Percentiles rank a stretch among this genome's conserved stretches.
These are phyloP conservation scores for Eriocheir sinensis DNA, from an alignment of 1,140 invertebrate genomes.

Conservation along the genomic window DNA sequence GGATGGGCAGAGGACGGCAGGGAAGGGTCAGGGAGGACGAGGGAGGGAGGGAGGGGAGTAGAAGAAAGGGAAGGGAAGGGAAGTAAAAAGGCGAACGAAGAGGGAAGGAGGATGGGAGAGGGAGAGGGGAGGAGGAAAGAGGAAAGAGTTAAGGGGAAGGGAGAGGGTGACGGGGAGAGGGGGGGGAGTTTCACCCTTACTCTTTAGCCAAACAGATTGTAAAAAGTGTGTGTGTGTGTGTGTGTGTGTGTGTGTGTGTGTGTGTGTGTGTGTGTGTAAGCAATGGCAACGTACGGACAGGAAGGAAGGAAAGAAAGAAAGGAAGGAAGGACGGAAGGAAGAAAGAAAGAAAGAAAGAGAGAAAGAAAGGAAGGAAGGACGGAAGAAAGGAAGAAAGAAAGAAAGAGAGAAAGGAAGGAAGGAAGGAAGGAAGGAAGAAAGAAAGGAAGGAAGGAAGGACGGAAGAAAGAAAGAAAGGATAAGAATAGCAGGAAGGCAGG, in stretches of 20 bases:
- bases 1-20: too few species aligned
- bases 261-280: not conserved
- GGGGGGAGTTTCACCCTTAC: not conserved
- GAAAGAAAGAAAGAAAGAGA: slow-evolving; percentile 3
- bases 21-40: not conserved
- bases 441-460: not conserved
- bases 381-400: slow-evolving; percentile 16
- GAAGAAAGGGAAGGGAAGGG: not conserved
- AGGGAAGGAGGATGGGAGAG: not conserved
- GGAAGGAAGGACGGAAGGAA: too few species aligned
- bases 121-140: not conserved
- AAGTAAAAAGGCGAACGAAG: not conserved
- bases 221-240: not conserved
- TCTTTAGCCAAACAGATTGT: not conserved
- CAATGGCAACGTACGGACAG: not conserved
- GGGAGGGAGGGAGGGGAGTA: not conserved
- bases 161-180: not conserved
- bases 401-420: not conserved
- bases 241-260: not conserved
- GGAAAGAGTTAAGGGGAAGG: not conserved
- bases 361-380: not conserved
- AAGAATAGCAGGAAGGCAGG: not conserved
- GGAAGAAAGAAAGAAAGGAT: slow-evolving; percentile 7
- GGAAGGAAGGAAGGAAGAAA: not conserved
- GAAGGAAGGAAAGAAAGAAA: not conserved